Percentiles rank a stretch among this genome's conserved stretches.
Conservation (phyloP, 2,888 invertebrate genomes). For the Idaea biselata region DNA sequence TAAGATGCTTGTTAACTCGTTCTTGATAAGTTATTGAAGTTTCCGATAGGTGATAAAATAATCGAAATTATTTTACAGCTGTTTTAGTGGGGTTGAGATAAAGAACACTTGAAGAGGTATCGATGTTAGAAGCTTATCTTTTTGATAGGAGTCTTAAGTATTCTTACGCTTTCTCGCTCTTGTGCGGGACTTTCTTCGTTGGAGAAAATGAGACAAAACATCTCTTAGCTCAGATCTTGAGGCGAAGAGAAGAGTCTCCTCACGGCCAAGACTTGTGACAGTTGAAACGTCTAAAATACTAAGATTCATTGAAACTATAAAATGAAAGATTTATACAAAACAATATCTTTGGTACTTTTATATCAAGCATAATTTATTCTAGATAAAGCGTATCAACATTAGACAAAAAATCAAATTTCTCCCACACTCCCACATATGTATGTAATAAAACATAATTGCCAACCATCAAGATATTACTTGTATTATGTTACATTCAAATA, state of each 20-base stretch:
- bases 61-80: neutral
- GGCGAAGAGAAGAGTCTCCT: too few species aligned
- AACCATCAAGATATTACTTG: constrained; percentile 16
- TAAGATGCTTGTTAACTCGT: neutral
- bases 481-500: neutral
- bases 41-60: neutral
- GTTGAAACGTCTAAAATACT: too few species aligned
- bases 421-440: neutral
- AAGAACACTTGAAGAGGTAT: neutral
- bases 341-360: neutral
- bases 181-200: too few species aligned
- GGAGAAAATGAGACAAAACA: too few species aligned
- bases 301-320: too few species aligned
- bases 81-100: neutral
- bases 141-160: too few species aligned
- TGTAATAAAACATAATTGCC: neutral
- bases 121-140: neutral
- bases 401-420: neutral
- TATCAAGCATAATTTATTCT: neutral
- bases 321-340: neutral
- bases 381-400: neutral
- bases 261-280: too few species aligned
- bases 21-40: neutral
- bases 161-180: too few species aligned
- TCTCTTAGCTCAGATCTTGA: too few species aligned